Percentiles rank a stretch among this genome's conserved stretches.
phyloP scores from a whole-genome alignment of 1,140 invertebrate genomes.

The Drosophila jambulina region DNA sequence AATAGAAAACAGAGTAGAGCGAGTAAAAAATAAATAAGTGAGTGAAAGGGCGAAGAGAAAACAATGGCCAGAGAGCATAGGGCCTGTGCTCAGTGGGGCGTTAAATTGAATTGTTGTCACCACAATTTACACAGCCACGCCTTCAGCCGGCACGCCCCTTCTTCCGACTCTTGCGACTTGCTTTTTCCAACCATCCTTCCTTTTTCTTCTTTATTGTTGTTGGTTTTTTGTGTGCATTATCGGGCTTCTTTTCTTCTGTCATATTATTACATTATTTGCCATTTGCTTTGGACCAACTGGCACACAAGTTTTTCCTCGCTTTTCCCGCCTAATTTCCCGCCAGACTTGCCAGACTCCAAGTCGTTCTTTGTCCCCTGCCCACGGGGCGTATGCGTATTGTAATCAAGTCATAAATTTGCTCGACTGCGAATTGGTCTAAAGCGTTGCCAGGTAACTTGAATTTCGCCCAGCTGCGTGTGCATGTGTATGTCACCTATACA shows the following conservation, averaged over 20 bases:
- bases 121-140: slow-evolving; percentile 56
- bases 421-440: slow-evolving; percentile 70
- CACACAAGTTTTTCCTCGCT: slow-evolving; percentile 19
- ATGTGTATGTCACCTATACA: slow-evolving; percentile 54
- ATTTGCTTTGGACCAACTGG: slow-evolving; percentile 55
- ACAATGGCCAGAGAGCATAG: slow-evolving; percentile 33
- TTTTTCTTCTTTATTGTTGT: slow-evolving; percentile 12
- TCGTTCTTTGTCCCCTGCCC: slow-evolving; percentile 23
- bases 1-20: slow-evolving; percentile 38
- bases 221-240: slow-evolving; percentile 42
- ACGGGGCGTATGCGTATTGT: slow-evolving; percentile 57
- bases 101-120: slow-evolving; percentile 82
- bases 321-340: slow-evolving; percentile 41
- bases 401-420: slow-evolving; percentile 80
- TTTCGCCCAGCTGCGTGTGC: slow-evolving; percentile 27
- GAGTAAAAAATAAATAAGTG: slow-evolving; percentile 10
- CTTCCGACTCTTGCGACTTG: not conserved
- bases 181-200: slow-evolving; percentile 5
- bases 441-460: slow-evolving; percentile 43
- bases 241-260: slow-evolving; percentile 42
- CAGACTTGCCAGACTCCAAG: slow-evolving; percentile 1
- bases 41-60: slow-evolving; percentile 23
- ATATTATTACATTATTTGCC: slow-evolving; percentile 78
- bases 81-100: slow-evolving; percentile 62
- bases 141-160: not conserved